These are phyloP conservation scores for Lasioglossum baleicum DNA, from an alignment of 1,140 invertebrate genomes.

Conservation along the genomic window DNA sequence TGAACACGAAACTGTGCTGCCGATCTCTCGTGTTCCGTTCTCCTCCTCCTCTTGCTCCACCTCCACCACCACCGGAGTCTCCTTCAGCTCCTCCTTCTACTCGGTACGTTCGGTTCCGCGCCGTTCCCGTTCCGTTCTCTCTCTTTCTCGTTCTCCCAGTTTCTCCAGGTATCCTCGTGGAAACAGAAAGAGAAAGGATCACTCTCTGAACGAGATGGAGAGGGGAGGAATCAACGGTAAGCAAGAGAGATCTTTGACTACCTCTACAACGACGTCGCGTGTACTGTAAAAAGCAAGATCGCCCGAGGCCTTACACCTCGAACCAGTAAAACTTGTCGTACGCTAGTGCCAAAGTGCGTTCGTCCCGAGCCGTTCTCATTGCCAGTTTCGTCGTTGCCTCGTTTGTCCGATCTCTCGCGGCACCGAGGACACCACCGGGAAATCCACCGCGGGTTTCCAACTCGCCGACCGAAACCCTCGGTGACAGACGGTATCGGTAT, in stretches of 20 bases:
- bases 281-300: slow-evolving; percentile 74
- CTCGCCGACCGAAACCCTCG: no score
- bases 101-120: slow-evolving; percentile 65
- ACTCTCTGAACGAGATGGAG: background rate
- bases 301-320: slow-evolving; percentile 77
- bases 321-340: slow-evolving; percentile 79
- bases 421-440: no score
- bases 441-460: no score
- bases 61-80: slow-evolving; percentile 54
- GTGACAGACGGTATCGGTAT: no score
- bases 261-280: slow-evolving; percentile 61
- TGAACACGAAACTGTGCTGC: slow-evolving; percentile 76
- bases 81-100: slow-evolving; percentile 62
- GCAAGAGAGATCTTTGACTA: slow-evolving; percentile 70
- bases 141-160: slow-evolving; percentile 44
- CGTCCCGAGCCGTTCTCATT: slow-evolving; percentile 41
- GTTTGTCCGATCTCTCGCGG: no score
- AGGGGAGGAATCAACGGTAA: slow-evolving; percentile 48
- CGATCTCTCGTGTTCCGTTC: slow-evolving; percentile 75
- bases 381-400: no score
- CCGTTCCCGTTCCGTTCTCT: slow-evolving; percentile 65
- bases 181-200: slow-evolving; percentile 56
- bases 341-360: slow-evolving; percentile 68
- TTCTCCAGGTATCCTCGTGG: slow-evolving; percentile 49
- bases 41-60: slow-evolving; percentile 53